Evolutionary conservation across 2,113 vertebrate species (phyloP).

Genomic region (Zingel zingel): DNA sequence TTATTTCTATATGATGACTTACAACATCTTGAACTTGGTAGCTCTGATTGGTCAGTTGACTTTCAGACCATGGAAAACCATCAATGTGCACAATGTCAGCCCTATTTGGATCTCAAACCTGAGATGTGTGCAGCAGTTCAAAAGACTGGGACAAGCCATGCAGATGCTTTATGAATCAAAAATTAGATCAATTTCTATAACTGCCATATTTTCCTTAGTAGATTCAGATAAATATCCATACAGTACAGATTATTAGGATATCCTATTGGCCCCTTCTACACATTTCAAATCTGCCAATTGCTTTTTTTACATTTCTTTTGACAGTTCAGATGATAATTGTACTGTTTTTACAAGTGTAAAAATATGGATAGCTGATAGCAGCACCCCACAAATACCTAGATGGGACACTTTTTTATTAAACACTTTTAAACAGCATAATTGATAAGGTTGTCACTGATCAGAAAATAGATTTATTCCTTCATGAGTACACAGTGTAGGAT

Average conservation of each 20-base stretch:
- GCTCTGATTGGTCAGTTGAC: background rate
- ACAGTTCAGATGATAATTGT: background rate
- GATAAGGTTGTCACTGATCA: constrained; percentile 7
- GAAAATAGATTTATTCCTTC: background rate
- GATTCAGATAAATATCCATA: background rate
- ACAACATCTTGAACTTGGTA: background rate
- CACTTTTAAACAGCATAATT: constrained; percentile 20
- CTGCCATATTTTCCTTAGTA: background rate
- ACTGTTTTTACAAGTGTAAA: background rate
- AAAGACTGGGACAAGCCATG: background rate
- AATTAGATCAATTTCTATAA: background rate
- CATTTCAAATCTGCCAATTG: background rate
- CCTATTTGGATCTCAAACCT: background rate
- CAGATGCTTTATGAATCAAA: background rate
- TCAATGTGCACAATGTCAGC: background rate
- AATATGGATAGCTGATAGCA: background rate
- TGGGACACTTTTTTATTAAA: background rate
- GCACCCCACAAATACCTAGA: background rate
- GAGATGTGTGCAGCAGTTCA: background rate
- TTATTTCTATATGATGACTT: background rate
- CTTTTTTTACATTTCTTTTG: background rate
- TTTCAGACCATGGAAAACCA: background rate
- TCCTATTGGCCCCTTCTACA: background rate
- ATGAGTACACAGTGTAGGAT: background rate
- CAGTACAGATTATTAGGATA: background rate